Evolutionary conservation across 1,140 invertebrate genomes (phyloP).

Genomic region (Chrysomallon squamiferum): DNA sequence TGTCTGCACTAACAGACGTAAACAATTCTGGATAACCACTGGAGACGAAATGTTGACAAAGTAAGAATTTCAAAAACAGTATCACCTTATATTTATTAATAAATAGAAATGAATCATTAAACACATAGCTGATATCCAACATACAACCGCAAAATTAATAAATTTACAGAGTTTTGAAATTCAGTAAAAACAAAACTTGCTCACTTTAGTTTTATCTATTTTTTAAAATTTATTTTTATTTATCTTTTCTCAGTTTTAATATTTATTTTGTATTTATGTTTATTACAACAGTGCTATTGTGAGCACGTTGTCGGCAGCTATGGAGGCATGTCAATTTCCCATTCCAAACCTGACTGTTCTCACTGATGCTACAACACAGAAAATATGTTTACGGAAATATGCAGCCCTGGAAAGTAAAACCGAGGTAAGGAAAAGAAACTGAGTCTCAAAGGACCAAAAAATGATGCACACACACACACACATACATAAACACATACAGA

Average conservation of each 20-base stretch:
- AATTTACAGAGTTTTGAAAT: no score
- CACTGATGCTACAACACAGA: conserved; percentile 50
- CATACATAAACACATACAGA: conserved; percentile 1
- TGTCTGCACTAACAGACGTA: conserved; percentile 73
- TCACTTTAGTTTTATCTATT: no score
- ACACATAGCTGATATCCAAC: no score
- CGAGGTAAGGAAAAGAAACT: conserved; percentile 28
- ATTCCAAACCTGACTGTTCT: conserved; percentile 35
- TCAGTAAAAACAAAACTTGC: no score
- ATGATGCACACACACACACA: background rate
- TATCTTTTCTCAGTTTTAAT: no score
- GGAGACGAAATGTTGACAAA: conserved; percentile 72
- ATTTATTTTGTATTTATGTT: no score
- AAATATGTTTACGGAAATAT: conserved; percentile 46
- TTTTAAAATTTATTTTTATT: no score
- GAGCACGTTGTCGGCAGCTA: conserved; percentile 14
- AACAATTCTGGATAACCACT: conserved; percentile 75
- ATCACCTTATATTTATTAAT: no score
- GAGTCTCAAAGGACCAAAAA: no score
- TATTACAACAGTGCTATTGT: conserved; percentile 22
- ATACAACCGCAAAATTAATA: no score
- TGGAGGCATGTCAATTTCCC: conserved; percentile 15
- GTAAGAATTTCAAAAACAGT: no score
- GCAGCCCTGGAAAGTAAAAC: conserved; percentile 28
- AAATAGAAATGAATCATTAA: no score